Evolutionary conservation across 2,888 invertebrate species (phyloP), one percentile per base, ranked within the genome.

Genomic region (Lydus trimaculatus): DNA sequence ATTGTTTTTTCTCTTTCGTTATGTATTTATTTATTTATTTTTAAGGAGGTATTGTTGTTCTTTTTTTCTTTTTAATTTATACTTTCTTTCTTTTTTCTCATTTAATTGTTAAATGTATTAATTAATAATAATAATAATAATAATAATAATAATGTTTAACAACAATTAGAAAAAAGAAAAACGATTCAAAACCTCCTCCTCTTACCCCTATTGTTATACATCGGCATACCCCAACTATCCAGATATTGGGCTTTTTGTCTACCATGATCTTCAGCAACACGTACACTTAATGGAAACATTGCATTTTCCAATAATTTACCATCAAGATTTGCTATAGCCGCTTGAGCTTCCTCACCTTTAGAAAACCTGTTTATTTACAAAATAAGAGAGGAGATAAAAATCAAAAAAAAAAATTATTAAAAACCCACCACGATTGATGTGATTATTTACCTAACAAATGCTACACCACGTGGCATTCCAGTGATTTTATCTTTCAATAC

Each of bases 401-500:
- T n/a, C n/a, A n/a, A n/a, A n/a, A n/a, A n/a, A n/a, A n/a, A n/a
- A n/a, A n/a, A n/a, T n/a, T n/a, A n/a, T n/a, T n/a, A n/a, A n/a
- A n/a, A n/a, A n/a, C n/a, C n/a, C n/a, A n/a, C n/a, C n/a, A n/a
- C n/a, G n/a, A n/a, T n/a, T n/a, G n/a, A n/a, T n/a, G n/a, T n/a
- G n/a, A n/a, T n/a, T n/a, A n/a, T n/a, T n/a, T n/a, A 95, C 95
- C 95, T 91, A 69, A 96, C 95, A 87, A 97, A 98, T 17, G 96
- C 98, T 64, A 97, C 95, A 59, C 97, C 96, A 78, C 96, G 87
- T 9, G 96, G 95, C 81, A 93, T 88, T 61, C 96, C 95, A 62
- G 94, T 96, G 69, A 92, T 89, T 87, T 96, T 95, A 83, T 97
- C 97, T 77, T 94, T 91, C 76, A 97, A 88, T 77, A 98, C 92